Evolutionary conservation across 1,140 invertebrate genomes (phyloP).

Genomic region (Portunus trituberculatus): DNA sequence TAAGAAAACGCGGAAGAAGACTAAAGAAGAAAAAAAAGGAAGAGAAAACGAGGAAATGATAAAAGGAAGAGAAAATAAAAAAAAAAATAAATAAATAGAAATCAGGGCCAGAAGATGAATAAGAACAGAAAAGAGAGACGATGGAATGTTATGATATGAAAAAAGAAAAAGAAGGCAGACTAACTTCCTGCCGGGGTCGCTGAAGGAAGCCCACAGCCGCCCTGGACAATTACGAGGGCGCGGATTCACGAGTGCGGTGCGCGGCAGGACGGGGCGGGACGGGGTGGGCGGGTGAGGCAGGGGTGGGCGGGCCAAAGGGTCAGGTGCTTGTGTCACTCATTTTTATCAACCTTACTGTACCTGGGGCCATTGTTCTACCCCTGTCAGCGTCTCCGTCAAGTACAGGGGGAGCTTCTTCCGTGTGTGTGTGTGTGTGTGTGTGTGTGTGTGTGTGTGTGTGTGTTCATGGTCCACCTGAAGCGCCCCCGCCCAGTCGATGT

Average conservation of each 20-base stretch:
- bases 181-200: not conserved
- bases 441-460: constrained; percentile 20
- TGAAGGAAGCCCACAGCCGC: not conserved
- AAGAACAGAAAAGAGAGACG: not conserved
- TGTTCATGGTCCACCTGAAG: not conserved
- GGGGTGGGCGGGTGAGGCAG: too few species aligned
- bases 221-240: not conserved
- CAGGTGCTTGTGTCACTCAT: not conserved
- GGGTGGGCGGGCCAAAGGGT: not conserved
- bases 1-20: not conserved
- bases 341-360: not conserved
- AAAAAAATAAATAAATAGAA: not conserved
- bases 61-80: not conserved
- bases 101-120: not conserved
- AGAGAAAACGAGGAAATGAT: not conserved
- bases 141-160: not conserved
- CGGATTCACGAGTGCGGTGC: not conserved
- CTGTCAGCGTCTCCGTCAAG: not conserved
- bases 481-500: not conserved
- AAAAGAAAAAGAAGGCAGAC: not conserved
- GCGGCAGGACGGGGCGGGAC: not conserved
- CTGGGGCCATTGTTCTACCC: not conserved
- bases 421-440: constrained; percentile 20
- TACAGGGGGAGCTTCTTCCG: not conserved
- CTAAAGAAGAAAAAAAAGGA: not conserved